Evolutionary conservation across 2,888 invertebrate species (phyloP).

Genomic region (Chorisops tibialis): DNA sequence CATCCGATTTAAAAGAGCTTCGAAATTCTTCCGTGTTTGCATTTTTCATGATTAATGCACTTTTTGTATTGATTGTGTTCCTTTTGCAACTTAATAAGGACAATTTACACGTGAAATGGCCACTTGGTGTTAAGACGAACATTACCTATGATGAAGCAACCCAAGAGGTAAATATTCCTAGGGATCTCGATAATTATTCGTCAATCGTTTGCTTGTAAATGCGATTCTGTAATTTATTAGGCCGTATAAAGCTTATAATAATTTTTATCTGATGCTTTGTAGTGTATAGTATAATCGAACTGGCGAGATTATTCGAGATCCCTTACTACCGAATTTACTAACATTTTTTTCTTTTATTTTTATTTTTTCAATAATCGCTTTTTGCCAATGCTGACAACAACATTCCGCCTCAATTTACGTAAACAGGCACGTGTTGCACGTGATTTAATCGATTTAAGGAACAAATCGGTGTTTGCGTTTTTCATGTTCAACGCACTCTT

Average conservation of each 20-base stretch:
- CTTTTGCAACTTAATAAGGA: conserved; percentile 98
- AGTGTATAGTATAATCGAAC: conserved; percentile 2
- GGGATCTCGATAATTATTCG: conserved; percentile 38
- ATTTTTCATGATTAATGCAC: conserved; percentile 98
- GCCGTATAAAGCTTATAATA: not conserved
- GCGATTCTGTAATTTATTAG: not conserved
- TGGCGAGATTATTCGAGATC: conserved; percentile 39
- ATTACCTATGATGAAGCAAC: conserved; percentile 85
- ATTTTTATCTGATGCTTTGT: conserved; percentile 10
- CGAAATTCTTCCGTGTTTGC: conserved; percentile 93
- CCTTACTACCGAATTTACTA: conserved; percentile 45
- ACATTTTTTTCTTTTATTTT: conserved; percentile 44
- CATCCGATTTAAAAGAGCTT: conserved; percentile 86
- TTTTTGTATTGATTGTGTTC: conserved; percentile 98
- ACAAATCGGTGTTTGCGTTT: conserved; percentile 96
- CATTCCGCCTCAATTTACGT: not conserved
- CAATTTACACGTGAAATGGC: conserved; percentile 93
- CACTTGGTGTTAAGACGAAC: conserved; percentile 90
- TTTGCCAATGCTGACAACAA: conserved; percentile 21
- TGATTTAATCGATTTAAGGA: conserved; percentile 91
- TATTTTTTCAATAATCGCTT: conserved; percentile 35
- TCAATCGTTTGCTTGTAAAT: conserved; percentile 10
- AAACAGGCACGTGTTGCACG: conserved; percentile 80
- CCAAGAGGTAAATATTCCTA: conserved; percentile 75
- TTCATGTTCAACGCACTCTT: conserved; percentile 99